phyloP scores from a whole-genome alignment of 2,797 vertebrate species.

The Cossypha heuglini region DNA sequence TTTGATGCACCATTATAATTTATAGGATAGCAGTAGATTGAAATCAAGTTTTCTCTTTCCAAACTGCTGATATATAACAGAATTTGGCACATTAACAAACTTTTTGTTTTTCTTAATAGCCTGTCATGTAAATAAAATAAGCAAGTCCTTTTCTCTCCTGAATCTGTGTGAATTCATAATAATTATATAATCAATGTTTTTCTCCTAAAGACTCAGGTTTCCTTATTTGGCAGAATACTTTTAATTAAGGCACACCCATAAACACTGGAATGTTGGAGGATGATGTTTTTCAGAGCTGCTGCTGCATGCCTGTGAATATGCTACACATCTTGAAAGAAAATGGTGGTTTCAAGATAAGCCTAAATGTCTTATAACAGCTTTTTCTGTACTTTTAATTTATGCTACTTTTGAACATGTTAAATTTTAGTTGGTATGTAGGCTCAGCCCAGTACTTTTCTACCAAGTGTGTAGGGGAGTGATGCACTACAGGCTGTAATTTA shows the following conservation, averaged over 20 bases:
- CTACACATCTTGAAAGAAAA: neutral
- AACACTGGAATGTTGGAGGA: neutral
- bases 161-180: neutral
- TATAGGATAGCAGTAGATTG: neutral
- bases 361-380: neutral
- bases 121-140: neutral
- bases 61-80: neutral
- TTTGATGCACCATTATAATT: neutral
- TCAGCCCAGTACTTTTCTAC: neutral
- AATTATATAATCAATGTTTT: neutral
- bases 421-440: neutral
- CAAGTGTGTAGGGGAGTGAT: neutral
- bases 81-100: neutral
- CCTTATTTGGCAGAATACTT: neutral
- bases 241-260: neutral
- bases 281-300: neutral
- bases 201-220: neutral
- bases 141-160: neutral
- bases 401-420: neutral
- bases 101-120: neutral
- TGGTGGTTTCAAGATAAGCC: neutral
- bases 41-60: neutral
- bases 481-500: slow-evolving; percentile 22
- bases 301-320: neutral
- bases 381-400: neutral